Evolutionary conservation across 2,888 invertebrate species (phyloP).

Genomic region (Polietes domitor): DNA sequence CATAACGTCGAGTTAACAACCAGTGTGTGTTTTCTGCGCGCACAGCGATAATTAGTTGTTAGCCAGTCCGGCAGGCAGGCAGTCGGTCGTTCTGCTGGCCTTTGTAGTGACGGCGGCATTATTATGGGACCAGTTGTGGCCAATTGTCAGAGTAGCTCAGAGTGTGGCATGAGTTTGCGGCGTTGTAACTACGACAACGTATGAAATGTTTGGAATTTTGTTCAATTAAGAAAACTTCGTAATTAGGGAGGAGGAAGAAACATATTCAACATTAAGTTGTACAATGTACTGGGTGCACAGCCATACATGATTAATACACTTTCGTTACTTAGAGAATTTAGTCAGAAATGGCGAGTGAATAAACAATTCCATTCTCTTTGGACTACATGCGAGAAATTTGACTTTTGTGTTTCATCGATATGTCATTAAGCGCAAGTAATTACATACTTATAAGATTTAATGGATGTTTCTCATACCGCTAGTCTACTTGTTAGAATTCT

Average conservation of each 20-base stretch:
- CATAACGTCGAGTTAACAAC: background rate
- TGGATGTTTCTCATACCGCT: no score
- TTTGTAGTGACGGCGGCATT: background rate
- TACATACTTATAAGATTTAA: no score
- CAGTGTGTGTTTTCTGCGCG: background rate
- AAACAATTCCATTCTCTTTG: background rate
- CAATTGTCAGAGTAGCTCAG: background rate
- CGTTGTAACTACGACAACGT: background rate
- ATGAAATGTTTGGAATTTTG: conserved; percentile 5
- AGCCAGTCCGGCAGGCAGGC: background rate
- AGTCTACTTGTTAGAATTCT: no score
- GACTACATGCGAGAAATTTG: no score
- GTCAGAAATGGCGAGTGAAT: background rate
- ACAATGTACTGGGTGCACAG: background rate
- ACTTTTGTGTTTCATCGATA: background rate
- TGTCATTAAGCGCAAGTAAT: background rate
- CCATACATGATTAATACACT: conserved; percentile 18
- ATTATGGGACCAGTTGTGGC: conserved; percentile 7
- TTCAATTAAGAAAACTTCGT: background rate
- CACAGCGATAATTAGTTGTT: conserved; percentile 1
- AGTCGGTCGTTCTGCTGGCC: background rate
- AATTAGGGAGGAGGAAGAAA: background rate
- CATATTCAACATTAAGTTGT: background rate
- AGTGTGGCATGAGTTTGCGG: background rate
- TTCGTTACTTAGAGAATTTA: background rate